Evolutionary conservation across 2,888 invertebrate species (phyloP), one percentile per base, ranked within the genome.

Genomic region (Eupelmus urozonus): DNA sequence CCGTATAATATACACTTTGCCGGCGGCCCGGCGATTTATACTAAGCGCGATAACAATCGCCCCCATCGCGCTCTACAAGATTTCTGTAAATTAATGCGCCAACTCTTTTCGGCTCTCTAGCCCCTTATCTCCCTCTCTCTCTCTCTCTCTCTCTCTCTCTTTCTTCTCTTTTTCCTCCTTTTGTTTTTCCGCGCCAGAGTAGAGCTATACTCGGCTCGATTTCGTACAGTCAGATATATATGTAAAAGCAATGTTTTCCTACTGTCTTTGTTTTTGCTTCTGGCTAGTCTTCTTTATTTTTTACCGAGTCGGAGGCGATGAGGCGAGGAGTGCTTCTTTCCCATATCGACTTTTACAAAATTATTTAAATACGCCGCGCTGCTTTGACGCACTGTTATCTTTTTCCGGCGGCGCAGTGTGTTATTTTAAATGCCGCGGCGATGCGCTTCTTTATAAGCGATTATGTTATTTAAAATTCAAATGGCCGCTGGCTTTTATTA

Each of bases 391-490:
- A 55, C 45, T 73, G 63, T 63, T 73, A 73, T 73, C 72, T 63
- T 71, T 72, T 18, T 34, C 59, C 29, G 25, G 5, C 45, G 13
- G 7, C 16, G 18, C 40, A 5, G 34, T 34, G 9, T 63, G 53
- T 63, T 73, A 42, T 63, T 63, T 18, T 63, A 42, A 5, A 34
- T 34, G 3, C 34, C 55, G 11, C 53, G 53, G 40, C 63, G 55
- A 45, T 45, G 45, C 29, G 53, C 40, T 13, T 45, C 23, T 5
- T 25, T 45, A 9, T n/a, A n/a, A 59, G n/a, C 25, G 72, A 40
- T 51, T 65, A 49, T 63, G 34, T 45, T 65, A 73, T 65, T 73
- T 57, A 73, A 73, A 73, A 34, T 65, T 42, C 45, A 49, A 57
- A 73, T 57, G 29, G 23, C 55, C 16, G 16, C n/a, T 18, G n/a